phyloP scores from a whole-genome alignment of 1,140 invertebrate species.

The Drosophila ogumai region DNA sequence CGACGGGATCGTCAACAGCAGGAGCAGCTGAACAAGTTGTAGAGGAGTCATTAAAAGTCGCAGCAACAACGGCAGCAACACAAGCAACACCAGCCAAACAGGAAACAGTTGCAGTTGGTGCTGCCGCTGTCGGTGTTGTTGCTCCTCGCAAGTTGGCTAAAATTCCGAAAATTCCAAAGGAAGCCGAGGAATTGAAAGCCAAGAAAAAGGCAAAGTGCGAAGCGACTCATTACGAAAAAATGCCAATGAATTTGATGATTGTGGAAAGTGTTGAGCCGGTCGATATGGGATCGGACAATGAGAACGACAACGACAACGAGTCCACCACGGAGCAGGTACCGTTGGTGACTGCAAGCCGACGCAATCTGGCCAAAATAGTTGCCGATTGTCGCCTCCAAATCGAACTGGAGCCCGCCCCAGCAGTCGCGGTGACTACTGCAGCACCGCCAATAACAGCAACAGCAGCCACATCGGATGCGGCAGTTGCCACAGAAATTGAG shows the following conservation, averaged over 20 bases:
- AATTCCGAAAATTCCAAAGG: conserved; percentile 80
- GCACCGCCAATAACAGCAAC: conserved; percentile 27
- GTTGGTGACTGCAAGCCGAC: conserved; percentile 66
- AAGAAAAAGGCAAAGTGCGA: conserved; percentile 78
- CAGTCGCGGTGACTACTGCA: conserved; percentile 21
- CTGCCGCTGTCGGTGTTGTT: conserved; percentile 11
- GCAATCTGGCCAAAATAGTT: conserved; percentile 76
- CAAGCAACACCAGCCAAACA: conserved; percentile 64
- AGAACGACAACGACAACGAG: conserved; percentile 47
- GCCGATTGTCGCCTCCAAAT: conserved; percentile 80
- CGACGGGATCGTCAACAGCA: conserved; percentile 41
- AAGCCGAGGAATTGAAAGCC: conserved; percentile 76
- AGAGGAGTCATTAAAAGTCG: conserved; percentile 75
- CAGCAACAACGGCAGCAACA: conserved; percentile 44
- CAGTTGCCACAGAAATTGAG: conserved; percentile 38
- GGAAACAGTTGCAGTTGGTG: conserved; percentile 80
- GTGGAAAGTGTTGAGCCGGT: conserved; percentile 66
- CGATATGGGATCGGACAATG: conserved; percentile 61
- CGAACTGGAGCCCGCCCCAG: conserved; percentile 49
- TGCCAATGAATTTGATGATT: conserved; percentile 78
- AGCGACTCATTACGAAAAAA: conserved; percentile 70
- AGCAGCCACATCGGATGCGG: conserved; percentile 30
- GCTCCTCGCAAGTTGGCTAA: conserved; percentile 63
- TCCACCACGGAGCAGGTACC: conserved; percentile 70
- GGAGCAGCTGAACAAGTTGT: conserved; percentile 81